Conservation (phyloP, 2,888 invertebrate genomes). For the Smittia aterrima region DNA sequence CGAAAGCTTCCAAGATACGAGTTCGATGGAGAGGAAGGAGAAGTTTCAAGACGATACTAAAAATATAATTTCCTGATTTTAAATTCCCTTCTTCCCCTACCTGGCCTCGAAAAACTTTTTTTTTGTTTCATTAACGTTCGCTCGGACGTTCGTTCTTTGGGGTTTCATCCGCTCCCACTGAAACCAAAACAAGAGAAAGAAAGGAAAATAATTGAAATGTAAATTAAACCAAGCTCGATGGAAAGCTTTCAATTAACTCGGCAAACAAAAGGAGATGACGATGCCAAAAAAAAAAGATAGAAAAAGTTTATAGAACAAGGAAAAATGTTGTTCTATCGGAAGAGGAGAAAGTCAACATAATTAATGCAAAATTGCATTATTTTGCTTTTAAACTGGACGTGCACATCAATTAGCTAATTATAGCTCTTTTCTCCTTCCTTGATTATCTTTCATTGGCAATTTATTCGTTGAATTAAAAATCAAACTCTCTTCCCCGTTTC, state of each 20-base stretch:
- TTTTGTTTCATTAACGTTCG: not conserved
- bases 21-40: not conserved
- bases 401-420: not conserved
- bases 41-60: not conserved
- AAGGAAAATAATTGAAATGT: conserved; percentile 8
- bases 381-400: not conserved
- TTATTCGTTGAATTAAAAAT: not conserved
- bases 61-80: not conserved
- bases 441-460: not conserved
- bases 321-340: not conserved
- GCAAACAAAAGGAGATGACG: not conserved
- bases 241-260: conserved; percentile 4
- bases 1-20: not conserved
- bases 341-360: too few species aligned
- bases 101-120: not conserved
- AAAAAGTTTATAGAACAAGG: not conserved
- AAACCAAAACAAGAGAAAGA: not conserved
- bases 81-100: not conserved
- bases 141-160: not conserved
- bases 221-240: not conserved
- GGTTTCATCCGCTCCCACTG: not conserved
- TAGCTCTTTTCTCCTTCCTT: not conserved
- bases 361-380: too few species aligned
- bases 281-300: not conserved
- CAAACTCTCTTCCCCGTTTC: not conserved